Evolutionary conservation across 2,113 vertebrate species (phyloP).

Genomic region (Cyrtonyx montezumae): DNA sequence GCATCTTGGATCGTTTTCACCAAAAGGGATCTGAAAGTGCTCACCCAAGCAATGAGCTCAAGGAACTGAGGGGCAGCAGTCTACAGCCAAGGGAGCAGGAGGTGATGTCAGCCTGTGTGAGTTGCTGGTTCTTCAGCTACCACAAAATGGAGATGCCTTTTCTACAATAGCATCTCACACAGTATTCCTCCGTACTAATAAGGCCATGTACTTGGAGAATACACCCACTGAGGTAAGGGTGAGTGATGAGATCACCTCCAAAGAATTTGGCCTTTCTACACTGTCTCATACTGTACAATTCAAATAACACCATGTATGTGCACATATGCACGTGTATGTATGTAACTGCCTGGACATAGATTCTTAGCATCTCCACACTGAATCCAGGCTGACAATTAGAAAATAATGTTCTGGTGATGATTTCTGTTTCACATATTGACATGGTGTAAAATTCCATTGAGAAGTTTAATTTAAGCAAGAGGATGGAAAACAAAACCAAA

Average conservation of each 20-base stretch:
- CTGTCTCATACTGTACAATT: not conserved
- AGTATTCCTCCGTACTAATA: not conserved
- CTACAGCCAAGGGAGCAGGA: not conserved
- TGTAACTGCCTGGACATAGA: not conserved
- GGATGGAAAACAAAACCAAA: not conserved
- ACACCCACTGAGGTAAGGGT: not conserved
- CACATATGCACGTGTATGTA: not conserved
- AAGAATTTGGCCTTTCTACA: not conserved
- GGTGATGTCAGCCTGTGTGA: not conserved
- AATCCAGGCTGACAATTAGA: not conserved
- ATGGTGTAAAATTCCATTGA: not conserved
- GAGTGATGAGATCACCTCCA: not conserved
- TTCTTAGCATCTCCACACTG: not conserved
- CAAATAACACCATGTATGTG: fast-evolving
- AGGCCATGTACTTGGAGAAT: not conserved
- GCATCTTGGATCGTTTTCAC: not conserved
- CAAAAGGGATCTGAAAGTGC: not conserved
- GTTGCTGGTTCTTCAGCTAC: not conserved
- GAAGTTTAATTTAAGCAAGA: not conserved
- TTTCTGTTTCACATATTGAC: not conserved
- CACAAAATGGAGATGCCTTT: fast-evolving
- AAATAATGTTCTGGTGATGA: not conserved
- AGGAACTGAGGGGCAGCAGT: not conserved
- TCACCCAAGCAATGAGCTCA: not conserved
- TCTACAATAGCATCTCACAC: not conserved